Conservation (phyloP, 2,888 invertebrate genomes). For the Willowsia nigromaculata region DNA sequence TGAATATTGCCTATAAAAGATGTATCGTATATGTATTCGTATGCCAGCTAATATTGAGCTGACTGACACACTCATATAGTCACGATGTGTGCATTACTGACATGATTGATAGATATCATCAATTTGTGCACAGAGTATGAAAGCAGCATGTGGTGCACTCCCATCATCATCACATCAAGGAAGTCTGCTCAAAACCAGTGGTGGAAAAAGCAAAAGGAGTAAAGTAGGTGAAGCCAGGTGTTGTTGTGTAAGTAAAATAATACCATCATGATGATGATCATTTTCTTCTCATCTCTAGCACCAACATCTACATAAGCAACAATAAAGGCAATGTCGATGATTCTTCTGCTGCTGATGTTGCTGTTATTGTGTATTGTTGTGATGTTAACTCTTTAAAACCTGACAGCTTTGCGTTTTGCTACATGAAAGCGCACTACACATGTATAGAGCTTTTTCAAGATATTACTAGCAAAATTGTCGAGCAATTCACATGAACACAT, state of each 20-base stretch:
- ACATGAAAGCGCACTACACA: background rate
- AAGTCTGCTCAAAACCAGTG: slow-evolving; percentile 4
- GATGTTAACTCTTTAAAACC: slow-evolving; percentile 30
- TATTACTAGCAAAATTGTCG: too few species aligned
- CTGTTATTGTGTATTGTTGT: slow-evolving; percentile 12
- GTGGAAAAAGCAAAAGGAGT: slow-evolving; percentile 12
- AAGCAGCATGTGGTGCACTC: slow-evolving; percentile 69
- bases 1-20: background rate
- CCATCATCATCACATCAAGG: slow-evolving; percentile 41
- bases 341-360: background rate
- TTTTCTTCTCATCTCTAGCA: background rate
- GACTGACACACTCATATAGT: background rate
- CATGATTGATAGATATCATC: slow-evolving; percentile 73
- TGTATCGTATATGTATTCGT: background rate
- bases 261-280: background rate
- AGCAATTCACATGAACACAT: too few species aligned
- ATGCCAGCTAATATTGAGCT: background rate
- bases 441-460: too few species aligned
- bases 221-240: slow-evolving; percentile 62
- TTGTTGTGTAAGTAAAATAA: slow-evolving; percentile 50
- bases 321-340: background rate
- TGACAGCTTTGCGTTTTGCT: background rate
- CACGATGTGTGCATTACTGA: slow-evolving; percentile 58
- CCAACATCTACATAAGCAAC: background rate
- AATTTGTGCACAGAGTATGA: slow-evolving; percentile 70